Evolutionary conservation across 2,797 vertebrate species (phyloP), one percentile per base, ranked within the genome.

Genomic region (Alcedo atthis): DNA sequence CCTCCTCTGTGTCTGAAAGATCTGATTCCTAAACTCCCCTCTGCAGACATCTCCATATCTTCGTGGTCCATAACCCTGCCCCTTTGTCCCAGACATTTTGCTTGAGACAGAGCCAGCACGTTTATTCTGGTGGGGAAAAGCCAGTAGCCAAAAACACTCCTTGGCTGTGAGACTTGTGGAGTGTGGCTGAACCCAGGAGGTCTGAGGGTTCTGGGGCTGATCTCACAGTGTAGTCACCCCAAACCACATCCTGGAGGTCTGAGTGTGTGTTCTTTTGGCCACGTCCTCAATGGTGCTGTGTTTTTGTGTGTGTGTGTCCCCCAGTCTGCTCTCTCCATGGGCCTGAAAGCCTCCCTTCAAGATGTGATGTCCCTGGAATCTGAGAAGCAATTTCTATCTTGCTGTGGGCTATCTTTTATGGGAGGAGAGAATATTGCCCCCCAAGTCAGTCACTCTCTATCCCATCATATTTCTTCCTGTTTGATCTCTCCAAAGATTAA

Each of bases 401-500:
- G 89, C 87, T 71, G 64, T 76, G 79, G 81, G 75, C 68, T 89
- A 2, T 53, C 57, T 81, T 90, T 93, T 59, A 71, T n/a, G 40
- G 81, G 48, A 75, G 73, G 37, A 59, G 58, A 48, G 75, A 86
- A 92, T 74, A 43, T 86, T 87, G 81, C 62, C 82, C 73, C 73
- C 25, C 35, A 1, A 40, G 87, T 8, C 26, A 78, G 81, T 68
- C 79, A 45, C 37, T 82, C 81, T 58, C 51, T 69, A 85, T 53
- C 81, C 93, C 85, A 46, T 70, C 71, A 10, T 81, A 76, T 94
- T 96, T 90, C 86, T 96, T 93, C 86, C 90, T 89, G 88, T 97
- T 97, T 96, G 94, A 96, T 96, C 95, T 97, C 92, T n/a, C 88
- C 88, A 87, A 87, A 96, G 92, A 96, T 93, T 87, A 89, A 81